Percentiles rank a stretch among this genome's conserved stretches.
These are phyloP conservation scores for Hucho hucho DNA, from an alignment of 2,113 vertebrate genomes.

Conservation along the genomic window DNA sequence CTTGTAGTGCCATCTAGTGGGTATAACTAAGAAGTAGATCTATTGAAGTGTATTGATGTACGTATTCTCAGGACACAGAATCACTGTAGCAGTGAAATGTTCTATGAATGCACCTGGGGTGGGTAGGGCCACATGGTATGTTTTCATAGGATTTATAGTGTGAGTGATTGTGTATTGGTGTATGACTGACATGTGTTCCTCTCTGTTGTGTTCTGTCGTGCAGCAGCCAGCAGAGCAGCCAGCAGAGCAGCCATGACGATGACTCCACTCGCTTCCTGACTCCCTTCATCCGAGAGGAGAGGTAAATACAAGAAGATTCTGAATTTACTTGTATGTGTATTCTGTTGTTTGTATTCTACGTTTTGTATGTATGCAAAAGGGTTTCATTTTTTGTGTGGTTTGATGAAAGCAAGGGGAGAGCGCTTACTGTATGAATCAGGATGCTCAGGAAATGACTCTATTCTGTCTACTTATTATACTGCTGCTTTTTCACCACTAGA, in stretches of 20 bases:
- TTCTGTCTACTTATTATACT: background rate
- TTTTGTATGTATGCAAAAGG: slow-evolving; percentile 2
- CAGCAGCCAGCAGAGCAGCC: slow-evolving; percentile 88
- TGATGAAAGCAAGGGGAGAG: background rate
- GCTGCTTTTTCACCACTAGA: background rate
- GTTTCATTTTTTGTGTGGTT: background rate
- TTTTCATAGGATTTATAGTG: background rate
- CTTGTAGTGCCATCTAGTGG: slow-evolving; percentile 62
- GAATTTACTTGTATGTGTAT: background rate
- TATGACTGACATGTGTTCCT: slow-evolving; percentile 29
- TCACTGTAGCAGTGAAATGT: background rate
- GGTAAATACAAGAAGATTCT: slow-evolving; percentile 62
- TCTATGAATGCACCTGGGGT: background rate
- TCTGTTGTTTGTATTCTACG: slow-evolving; percentile 10
- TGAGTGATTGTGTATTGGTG: background rate
- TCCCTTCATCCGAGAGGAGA: slow-evolving; percentile 77
- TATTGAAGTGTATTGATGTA: too few relatives aligned
- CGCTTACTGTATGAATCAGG: background rate
- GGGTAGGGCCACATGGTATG: background rate
- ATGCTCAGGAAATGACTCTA: background rate
- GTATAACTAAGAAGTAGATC: too few relatives aligned
- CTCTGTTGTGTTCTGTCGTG: slow-evolving; percentile 24
- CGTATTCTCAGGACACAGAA: background rate
- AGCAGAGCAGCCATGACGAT: slow-evolving; percentile 89
- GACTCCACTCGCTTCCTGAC: slow-evolving; percentile 85